Evolutionary conservation across 2,797 vertebrate genomes (phyloP), one percentile per base, ranked within the genome.

Genomic region (Lepus oiostolus): DNA sequence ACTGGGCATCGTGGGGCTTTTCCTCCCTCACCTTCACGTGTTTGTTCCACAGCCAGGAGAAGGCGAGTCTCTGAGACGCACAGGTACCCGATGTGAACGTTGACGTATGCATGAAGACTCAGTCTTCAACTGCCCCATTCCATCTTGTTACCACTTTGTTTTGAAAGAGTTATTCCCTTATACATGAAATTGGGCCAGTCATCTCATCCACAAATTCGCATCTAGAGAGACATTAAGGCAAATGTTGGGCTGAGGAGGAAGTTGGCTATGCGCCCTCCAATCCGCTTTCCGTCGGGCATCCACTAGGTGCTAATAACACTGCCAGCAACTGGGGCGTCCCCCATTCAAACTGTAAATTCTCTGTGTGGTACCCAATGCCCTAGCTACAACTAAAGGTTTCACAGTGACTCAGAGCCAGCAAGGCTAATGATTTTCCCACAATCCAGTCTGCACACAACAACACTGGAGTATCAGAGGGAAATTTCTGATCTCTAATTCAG

Each of bases 191-290:
- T 38, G 28, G 5, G 0, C 13, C 8, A 4, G 28, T 71, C 7
- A 19, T 58, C 52, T 63, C 32, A 13, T 7, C 30, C 30, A 21
- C 13, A 22, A 60, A 58, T 19, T 26, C 28, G 2, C 6, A 7
- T 19, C 47, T 6, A 54, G 26, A 62, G 24, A 58, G n/a, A 52
- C 0, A 17, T 0, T 10, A 58, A 22, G 32, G 19, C 4, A 32
- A 62, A 13, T 21, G 1, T 35, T 26, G 67, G 17, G n/a, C 76
- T 7, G 2, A 13, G 17, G 19, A 42, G 19, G 50, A 28, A 28
- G 16, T 3, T 1, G 12, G 1, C 35, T 24, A 17, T 52, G 4
- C 7, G 24, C 22, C 0, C 1, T 10, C 13, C 28, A 58, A 7
- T 2, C 17, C 16, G 68, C 16, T 13, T 10, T 22, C 22, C 80